phyloP scores from a whole-genome alignment of 2,888 invertebrate genomes.

The Panopea generosa region DNA sequence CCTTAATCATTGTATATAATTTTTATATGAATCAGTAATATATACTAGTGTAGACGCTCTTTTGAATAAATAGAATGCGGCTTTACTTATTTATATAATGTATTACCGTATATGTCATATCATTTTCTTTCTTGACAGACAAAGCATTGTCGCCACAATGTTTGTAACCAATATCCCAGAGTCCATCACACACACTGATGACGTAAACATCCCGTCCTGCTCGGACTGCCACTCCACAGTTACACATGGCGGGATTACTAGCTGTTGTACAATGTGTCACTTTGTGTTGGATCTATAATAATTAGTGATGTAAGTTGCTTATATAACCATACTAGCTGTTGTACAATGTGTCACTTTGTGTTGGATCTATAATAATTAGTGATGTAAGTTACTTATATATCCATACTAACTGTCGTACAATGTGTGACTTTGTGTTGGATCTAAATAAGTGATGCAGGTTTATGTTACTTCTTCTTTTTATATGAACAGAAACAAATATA shows the following conservation, averaged over 20 bases:
- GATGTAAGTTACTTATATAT: no score
- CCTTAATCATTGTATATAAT: no score
- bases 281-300: slow-evolving; percentile 10
- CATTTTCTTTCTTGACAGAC: slow-evolving; percentile 40
- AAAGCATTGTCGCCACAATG: slow-evolving; percentile 22
- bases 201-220: slow-evolving; percentile 39
- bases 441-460: no score
- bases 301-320: neutral
- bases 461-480: no score
- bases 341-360: slow-evolving; percentile 28
- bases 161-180: slow-evolving; percentile 31
- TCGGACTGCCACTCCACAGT: slow-evolving; percentile 5
- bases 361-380: no score
- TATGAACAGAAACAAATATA: no score
- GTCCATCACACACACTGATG: slow-evolving; percentile 31
- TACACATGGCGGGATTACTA: slow-evolving; percentile 6
- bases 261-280: neutral
- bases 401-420: no score
- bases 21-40: no score
- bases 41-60: no score
- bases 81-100: no score
- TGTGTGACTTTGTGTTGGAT: no score
- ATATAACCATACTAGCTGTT: slow-evolving; percentile 7
- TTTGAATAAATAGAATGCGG: no score
- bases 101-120: slow-evolving; percentile 41